phyloP scores from a whole-genome alignment of 2,797 vertebrate genomes.

The Iguana delicatissima region DNA sequence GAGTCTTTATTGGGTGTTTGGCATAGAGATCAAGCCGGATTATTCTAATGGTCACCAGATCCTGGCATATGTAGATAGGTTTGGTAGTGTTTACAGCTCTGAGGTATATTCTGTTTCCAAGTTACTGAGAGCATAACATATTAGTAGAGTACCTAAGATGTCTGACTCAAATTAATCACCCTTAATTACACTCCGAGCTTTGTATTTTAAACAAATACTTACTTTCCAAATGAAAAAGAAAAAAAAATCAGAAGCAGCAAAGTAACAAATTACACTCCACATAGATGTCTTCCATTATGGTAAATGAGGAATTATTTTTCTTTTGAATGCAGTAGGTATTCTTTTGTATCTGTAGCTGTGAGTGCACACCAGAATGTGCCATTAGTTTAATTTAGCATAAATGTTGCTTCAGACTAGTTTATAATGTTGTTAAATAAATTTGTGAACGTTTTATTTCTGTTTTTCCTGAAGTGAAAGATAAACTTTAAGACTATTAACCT shows the following conservation, averaged over 20 bases:
- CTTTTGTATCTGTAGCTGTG: not conserved
- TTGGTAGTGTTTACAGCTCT: not conserved
- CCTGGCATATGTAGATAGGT: not conserved
- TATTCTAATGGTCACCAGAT: not conserved
- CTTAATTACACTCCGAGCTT: not conserved
- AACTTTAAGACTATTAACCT: not conserved
- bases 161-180: constrained; percentile 5
- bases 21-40: not conserved
- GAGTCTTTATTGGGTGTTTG: not conserved
- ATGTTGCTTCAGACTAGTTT: not conserved
- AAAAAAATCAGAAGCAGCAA: not conserved
- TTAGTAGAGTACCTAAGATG: not conserved
- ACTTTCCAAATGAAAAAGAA: not conserved
- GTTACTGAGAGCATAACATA: not conserved
- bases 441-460: not conserved
- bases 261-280: not conserved
- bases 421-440: not conserved
- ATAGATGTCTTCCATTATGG: not conserved
- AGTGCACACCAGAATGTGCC: not conserved
- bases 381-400: not conserved
- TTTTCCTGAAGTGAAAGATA: not conserved
- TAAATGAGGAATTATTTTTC: not conserved
- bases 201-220: constrained; percentile 25
- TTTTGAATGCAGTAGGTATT: not conserved
- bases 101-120: not conserved